A percentile compares a stretch with the other conserved stretches of the same genome.
Evolutionary conservation across 2,113 vertebrate genomes (phyloP).

Genomic region (Apistogramma diplotaenia): DNA sequence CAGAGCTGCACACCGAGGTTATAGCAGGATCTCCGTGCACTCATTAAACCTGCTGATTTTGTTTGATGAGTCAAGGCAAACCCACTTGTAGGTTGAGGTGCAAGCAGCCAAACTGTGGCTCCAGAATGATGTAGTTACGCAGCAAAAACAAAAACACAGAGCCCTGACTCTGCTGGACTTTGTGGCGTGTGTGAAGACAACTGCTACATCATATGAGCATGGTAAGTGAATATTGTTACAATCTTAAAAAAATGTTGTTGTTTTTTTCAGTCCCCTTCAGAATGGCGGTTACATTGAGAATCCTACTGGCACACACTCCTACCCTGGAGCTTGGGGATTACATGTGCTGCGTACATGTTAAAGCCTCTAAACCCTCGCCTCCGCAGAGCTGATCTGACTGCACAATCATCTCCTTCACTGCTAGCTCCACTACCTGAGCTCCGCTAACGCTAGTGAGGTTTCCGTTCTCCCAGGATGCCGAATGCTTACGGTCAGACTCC

Average conservation of each 20-base stretch:
- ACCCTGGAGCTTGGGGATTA: conserved; percentile 63
- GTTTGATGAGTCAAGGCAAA: conserved; percentile 44
- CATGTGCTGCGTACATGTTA: conserved; percentile 61
- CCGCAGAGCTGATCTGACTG: conserved; percentile 65
- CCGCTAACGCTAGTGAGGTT: conserved; percentile 48
- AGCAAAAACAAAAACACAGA: conserved; percentile 23
- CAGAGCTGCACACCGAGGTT: conserved; percentile 11
- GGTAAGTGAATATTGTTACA: conserved; percentile 3
- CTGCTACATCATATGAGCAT: not conserved
- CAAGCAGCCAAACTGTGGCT: conserved; percentile 14
- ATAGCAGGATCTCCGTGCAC: not conserved
- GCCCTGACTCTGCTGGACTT: conserved; percentile 7
- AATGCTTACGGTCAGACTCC: conserved; percentile 50
- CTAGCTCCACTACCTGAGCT: conserved; percentile 19
- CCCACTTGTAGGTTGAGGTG: conserved; percentile 15
- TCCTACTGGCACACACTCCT: conserved; percentile 37
- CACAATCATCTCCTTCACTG: conserved; percentile 48
- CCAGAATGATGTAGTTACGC: conserved; percentile 6
- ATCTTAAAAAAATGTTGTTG: conserved; percentile 31
- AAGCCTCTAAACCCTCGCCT: conserved; percentile 67
- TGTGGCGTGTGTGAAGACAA: not conserved
- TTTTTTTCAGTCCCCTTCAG: conserved; percentile 22
- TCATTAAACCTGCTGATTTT: conserved; percentile 46
- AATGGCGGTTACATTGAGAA: conserved; percentile 24
- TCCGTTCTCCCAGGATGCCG: conserved; percentile 47